Evolutionary conservation across 2,797 vertebrate species (phyloP).

Genomic region (Sebastiscus tertius): DNA sequence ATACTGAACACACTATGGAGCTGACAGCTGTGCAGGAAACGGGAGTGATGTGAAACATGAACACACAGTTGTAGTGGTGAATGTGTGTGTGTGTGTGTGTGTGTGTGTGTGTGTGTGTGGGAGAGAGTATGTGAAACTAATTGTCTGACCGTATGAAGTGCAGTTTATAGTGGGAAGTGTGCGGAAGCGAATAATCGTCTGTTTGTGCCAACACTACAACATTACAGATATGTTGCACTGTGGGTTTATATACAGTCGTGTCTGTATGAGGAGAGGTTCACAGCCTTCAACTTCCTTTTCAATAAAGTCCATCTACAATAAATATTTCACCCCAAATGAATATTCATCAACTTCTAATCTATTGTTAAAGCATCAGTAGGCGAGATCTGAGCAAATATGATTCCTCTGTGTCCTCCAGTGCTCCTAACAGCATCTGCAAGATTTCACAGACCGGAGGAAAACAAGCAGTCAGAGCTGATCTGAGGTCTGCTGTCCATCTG

Average conservation of each 20-base stretch:
- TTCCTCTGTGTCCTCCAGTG: no score
- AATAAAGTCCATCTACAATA: background rate
- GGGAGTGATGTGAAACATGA: constrained; percentile 57
- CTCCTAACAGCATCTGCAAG: no score
- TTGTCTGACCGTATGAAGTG: constrained; percentile 12
- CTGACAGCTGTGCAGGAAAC: constrained; percentile 71
- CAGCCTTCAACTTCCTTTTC: background rate
- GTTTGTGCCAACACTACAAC: background rate
- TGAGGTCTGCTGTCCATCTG: no score
- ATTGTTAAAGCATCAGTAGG: no score
- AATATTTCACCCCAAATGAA: background rate
- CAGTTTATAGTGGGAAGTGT: background rate
- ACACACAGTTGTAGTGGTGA: constrained; percentile 21
- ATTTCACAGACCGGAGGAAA: no score
- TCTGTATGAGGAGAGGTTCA: background rate
- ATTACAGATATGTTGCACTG: constrained; percentile 2
- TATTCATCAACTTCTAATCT: background rate
- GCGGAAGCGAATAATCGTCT: background rate
- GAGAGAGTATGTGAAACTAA: constrained; percentile 41
- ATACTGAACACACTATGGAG: constrained; percentile 21
- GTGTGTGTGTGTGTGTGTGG: background rate
- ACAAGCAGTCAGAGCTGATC: no score
- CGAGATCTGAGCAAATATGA: no score
- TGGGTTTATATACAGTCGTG: background rate
- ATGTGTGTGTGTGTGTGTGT: constrained; percentile 9